Percentiles rank a stretch among this genome's conserved stretches.
These are phyloP conservation scores for Percopsis transmontana DNA, from an alignment of 2,113 vertebrate genomes.

Conservation along the genomic window DNA sequence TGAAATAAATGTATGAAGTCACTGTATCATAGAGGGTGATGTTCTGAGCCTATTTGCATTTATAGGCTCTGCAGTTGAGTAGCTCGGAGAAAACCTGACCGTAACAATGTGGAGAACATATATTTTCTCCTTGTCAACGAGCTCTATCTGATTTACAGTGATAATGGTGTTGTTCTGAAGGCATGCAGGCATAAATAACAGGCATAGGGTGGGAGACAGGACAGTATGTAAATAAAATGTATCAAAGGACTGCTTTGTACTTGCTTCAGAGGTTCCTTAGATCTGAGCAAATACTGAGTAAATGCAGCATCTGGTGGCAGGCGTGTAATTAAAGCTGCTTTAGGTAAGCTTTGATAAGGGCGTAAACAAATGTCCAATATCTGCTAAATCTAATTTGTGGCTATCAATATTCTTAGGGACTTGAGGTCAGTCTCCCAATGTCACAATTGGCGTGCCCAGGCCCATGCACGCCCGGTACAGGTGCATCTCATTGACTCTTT, in stretches of 20 bases:
- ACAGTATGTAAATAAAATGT: not conserved
- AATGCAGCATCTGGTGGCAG: too few species aligned
- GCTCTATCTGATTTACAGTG: conserved; percentile 10
- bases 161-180: conserved; percentile 9
- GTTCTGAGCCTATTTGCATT: conserved; percentile 11
- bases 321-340: too few species aligned
- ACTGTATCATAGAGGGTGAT: not conserved
- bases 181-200: conserved; percentile 6
- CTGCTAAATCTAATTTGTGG: too few species aligned
- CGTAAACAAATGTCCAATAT: too few species aligned
- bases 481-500: too few species aligned
- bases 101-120: not conserved
- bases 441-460: too few species aligned
- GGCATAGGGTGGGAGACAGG: not conserved
- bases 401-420: too few species aligned
- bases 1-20: conserved; percentile 9
- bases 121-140: conserved; percentile 9
- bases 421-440: too few species aligned
- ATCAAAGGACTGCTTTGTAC: not conserved
- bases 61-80: conserved; percentile 11
- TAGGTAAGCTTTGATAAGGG: too few species aligned
- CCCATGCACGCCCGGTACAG: too few species aligned
- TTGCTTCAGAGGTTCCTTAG: conserved; percentile 4
- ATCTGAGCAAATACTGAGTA: too few species aligned
- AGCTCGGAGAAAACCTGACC: not conserved